Evolutionary conservation across 2,113 vertebrate species (phyloP).

Genomic region (Bettongia penicillata): DNA sequence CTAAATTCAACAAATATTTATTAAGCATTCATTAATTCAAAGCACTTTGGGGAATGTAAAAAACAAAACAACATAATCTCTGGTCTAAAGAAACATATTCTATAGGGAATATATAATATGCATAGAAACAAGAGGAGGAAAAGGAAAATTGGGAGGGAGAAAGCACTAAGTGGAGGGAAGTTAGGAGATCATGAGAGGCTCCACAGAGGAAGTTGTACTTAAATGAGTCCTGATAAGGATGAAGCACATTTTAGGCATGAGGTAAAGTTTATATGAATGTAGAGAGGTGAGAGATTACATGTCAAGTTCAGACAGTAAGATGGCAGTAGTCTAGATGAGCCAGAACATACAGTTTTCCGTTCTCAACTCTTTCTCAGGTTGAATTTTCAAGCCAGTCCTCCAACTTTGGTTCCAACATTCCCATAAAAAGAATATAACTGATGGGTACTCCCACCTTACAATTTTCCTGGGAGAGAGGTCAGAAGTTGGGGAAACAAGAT

Average conservation of each 20-base stretch:
- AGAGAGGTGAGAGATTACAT: background rate
- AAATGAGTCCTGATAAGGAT: background rate
- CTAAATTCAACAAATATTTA: conserved; percentile 51
- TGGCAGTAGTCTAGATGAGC: background rate
- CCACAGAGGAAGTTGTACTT: background rate
- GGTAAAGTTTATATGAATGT: background rate
- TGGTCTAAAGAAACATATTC: background rate
- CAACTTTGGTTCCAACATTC: conserved; percentile 86
- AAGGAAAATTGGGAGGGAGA: background rate
- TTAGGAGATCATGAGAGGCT: background rate
- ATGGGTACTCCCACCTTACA: conserved; percentile 67
- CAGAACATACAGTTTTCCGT: background rate
- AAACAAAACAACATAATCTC: background rate
- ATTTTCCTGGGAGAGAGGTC: background rate
- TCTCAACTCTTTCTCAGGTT: conserved; percentile 72
- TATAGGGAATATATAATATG: background rate
- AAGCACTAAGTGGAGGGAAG: background rate
- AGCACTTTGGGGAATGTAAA: background rate
- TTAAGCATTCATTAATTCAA: background rate
- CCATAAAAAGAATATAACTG: conserved; percentile 80
- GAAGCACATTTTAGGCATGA: background rate
- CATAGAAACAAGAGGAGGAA: background rate
- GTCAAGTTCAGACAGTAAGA: background rate
- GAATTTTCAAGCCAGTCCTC: conserved; percentile 82
- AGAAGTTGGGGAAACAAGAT: background rate